Evolutionary conservation across 2,888 invertebrate genomes (phyloP), one percentile per base, ranked within the genome.

Genomic region (Drosophila hamatofila): DNA sequence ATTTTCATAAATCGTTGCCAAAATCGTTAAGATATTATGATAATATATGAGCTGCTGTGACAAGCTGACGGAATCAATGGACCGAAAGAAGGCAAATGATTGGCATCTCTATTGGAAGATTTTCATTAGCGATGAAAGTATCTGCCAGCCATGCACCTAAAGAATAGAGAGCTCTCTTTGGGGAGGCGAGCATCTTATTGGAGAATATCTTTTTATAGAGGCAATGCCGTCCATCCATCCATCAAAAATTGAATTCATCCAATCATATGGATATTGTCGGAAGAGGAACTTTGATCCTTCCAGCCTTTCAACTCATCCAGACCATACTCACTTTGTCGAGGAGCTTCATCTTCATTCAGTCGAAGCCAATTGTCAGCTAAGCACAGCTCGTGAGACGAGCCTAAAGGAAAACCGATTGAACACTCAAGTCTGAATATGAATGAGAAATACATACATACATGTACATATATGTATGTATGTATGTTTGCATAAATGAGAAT

Each of bases 1-100:
- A 90, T 90, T 89, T 89, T 88, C 88, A 90, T 89, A 89, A 89
- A 90, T 84, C 84, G 80, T 61, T 57, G 57, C 42, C 49, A 35
- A 73, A 83, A 78, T 83, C 75, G 74, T 48, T 44, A 78, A 85
- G 54, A 66, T 64, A 80, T 68, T 83, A 66, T 63, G 78, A 83
- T 80, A 85, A 85, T 83, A 72, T 81, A 87, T 87, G 81, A 83
- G 85, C 83, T 88, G 85, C 83, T 82, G 75, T 71, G 77, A 71
- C 80, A 73, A 69, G 60, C 72, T 72, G 66, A 66, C 73, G 54
- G 59, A 78, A 61, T 74, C 77, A 78, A 77, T 77, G 75, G 68
- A 66, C 76, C 18, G 39, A 33, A 21, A 49, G 30, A 33, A 33
- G 18, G 49, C 49, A 33, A 49, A 21, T 14, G 49, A 49, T 33